Percentiles rank a stretch among this genome's conserved stretches.
phyloP scores from a whole-genome alignment of 2,888 invertebrate species.

The Gastracanthus pulcherrimus region DNA sequence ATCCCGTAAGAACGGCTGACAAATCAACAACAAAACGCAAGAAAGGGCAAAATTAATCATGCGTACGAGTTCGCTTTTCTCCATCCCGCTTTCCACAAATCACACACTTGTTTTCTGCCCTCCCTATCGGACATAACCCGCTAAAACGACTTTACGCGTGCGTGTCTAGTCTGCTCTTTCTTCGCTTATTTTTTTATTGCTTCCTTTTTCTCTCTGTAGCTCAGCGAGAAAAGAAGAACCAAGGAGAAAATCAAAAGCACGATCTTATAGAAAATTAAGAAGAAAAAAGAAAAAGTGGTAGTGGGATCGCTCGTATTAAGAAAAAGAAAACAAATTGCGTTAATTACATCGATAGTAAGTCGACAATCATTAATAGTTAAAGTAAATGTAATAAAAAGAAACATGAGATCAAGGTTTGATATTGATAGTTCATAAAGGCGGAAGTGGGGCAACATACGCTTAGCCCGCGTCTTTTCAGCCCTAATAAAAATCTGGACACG shows the following conservation, averaged over 20 bases:
- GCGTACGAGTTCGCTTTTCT: slow-evolving; percentile 35
- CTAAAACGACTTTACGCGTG: slow-evolving; percentile 29
- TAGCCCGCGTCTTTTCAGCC: slow-evolving; percentile 49
- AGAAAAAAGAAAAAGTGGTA: slow-evolving; percentile 62
- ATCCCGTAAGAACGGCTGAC: slow-evolving; percentile 33
- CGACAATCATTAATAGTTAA: slow-evolving; percentile 64
- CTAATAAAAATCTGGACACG: slow-evolving; percentile 56
- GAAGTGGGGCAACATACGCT: slow-evolving; percentile 57
- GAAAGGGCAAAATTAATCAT: slow-evolving; percentile 49
- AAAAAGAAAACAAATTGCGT: slow-evolving; percentile 47
- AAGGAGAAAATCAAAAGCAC: slow-evolving; percentile 57
- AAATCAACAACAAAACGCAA: slow-evolving; percentile 47
- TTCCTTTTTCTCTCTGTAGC: slow-evolving; percentile 6
- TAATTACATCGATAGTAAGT: slow-evolving; percentile 63
- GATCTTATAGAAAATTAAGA: slow-evolving; percentile 51
- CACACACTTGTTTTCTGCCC: neutral
- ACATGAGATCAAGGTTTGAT: slow-evolving; percentile 76
- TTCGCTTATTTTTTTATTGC: neutral
- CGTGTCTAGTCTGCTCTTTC: slow-evolving; percentile 20
- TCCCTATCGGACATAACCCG: neutral
- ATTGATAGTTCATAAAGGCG: slow-evolving; percentile 67
- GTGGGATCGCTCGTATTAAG: slow-evolving; percentile 67
- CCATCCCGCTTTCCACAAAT: slow-evolving; percentile 32
- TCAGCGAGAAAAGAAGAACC: slow-evolving; percentile 41
- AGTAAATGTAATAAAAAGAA: slow-evolving; percentile 67